Evolutionary conservation across 2,113 vertebrate species (phyloP).

Genomic region (Poeciliopsis occidentalis): DNA sequence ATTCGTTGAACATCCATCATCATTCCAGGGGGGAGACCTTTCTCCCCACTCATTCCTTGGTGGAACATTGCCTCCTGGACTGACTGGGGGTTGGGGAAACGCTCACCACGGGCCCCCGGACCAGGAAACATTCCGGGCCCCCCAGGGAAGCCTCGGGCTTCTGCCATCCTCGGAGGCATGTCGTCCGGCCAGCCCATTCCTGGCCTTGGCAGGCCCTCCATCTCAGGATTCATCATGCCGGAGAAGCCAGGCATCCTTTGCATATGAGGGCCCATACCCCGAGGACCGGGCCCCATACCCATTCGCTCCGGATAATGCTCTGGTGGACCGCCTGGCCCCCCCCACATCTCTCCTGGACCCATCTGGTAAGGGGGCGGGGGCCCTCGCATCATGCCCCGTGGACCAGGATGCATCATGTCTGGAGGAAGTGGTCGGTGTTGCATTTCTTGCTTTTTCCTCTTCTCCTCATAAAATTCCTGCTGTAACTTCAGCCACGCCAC

Average conservation of each 20-base stretch:
- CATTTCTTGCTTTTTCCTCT: slow-evolving; percentile 96
- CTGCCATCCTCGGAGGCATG: slow-evolving; percentile 92
- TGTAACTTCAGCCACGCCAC: slow-evolving; percentile 98
- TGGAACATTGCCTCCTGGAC: slow-evolving; percentile 95
- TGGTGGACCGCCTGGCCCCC: slow-evolving; percentile 78
- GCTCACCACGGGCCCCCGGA: slow-evolving; percentile 92
- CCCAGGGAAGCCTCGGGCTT: slow-evolving; percentile 90
- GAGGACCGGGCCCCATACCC: slow-evolving; percentile 86
- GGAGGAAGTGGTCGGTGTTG: slow-evolving; percentile 92
- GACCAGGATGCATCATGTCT: slow-evolving; percentile 97
- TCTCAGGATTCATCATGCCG: slow-evolving; percentile 95
- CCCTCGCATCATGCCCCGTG: slow-evolving; percentile 91
- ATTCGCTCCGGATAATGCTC: slow-evolving; percentile 93
- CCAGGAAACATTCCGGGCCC: slow-evolving; percentile 92
- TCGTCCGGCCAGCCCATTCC: slow-evolving; percentile 97
- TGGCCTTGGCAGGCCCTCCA: slow-evolving; percentile 92
- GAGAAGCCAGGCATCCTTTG: slow-evolving; percentile 93
- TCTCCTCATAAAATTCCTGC: slow-evolving; percentile 98
- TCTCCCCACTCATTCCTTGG: slow-evolving; percentile 92
- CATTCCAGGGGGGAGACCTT: slow-evolving; percentile 90
- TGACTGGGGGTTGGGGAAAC: slow-evolving; percentile 94
- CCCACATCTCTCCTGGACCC: slow-evolving; percentile 93
- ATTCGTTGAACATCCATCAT: slow-evolving; percentile 95
- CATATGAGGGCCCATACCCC: slow-evolving; percentile 92
- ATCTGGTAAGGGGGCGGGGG: slow-evolving; percentile 97